Evolutionary conservation across 2,113 vertebrate genomes (phyloP), one percentile per base, ranked within the genome.

Genomic region (Hystrix brachyura): DNA sequence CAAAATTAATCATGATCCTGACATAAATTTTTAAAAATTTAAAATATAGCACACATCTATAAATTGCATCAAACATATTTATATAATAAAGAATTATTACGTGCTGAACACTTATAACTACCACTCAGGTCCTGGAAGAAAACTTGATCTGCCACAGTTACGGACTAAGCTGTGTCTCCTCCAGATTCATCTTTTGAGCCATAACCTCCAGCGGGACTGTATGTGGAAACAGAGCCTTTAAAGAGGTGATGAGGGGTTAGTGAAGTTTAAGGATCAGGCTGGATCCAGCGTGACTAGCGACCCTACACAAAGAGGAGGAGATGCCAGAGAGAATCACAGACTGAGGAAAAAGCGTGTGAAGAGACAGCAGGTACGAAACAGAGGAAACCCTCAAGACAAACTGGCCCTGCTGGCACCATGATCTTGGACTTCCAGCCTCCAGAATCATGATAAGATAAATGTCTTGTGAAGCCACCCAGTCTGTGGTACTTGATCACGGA

Each of bases 1-100:
- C 38, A 25, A 90, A 95, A 90, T 71, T 57, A 92, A 94, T 94
- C n/a, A 53, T 4, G 55, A 65, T 74, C 46, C 14, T 90, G 46
- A 87, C 19, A 67, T 81, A 29, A 43, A 38, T 62, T 69, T 43
- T 83, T 84, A 76, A 72, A 53, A 89, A 43, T 91, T 74, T 29
- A 82, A 82, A 91, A 78, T 74, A 53, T 29, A 87, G 19, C 67
- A 78, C 7, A 88, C 78, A 81, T 64, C 84, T 17, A 94, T 59
- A 85, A 90, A 59, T 25, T 1, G 74, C 8, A 74, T 51, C 53
- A 85, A 92, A 43, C 3, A 53, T 8, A 80, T 17, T 7, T 29
- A 38, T 23, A n/a, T 27, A 91, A 59, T 18, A 48, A 14, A 65
- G 7, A 85, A 43, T 84, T 23, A 67, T 78, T 74, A 76, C 64